Evolutionary conservation across 2,113 vertebrate genomes (phyloP).

Genomic region (Polyodon spathula): DNA sequence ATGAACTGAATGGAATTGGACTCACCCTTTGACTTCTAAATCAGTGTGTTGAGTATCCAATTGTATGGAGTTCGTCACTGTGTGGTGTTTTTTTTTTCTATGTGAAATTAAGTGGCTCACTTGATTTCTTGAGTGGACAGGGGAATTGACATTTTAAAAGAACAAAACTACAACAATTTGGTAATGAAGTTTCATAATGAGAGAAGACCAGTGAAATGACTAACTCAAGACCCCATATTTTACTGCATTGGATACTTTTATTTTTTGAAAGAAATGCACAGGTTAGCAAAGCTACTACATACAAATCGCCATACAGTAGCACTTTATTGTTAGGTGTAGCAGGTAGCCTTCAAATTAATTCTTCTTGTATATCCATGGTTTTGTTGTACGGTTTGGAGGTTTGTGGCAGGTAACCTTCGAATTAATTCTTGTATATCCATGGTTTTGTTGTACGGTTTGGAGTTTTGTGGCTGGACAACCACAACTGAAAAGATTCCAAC

Average conservation of each 20-base stretch:
- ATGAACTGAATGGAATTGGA: neutral
- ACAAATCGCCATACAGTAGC: constrained; percentile 72
- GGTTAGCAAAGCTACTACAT: constrained; percentile 78
- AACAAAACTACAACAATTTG: neutral
- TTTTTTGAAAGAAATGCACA: constrained; percentile 68
- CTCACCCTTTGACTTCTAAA: neutral
- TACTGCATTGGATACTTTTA: constrained; percentile 77
- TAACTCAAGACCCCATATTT: constrained; percentile 24
- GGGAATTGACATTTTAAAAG: neutral
- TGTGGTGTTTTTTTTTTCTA: too few relatives aligned
- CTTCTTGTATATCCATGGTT: constrained; percentile 31
- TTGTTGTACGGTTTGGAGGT: constrained; percentile 37
- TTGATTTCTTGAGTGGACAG: too few relatives aligned
- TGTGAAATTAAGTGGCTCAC: too few relatives aligned
- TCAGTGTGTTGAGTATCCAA: neutral
- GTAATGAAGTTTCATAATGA: neutral
- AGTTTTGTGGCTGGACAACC: constrained; percentile 44
- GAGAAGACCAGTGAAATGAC: neutral
- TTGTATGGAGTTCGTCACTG: too few relatives aligned
- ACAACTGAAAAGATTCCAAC: constrained; percentile 46
- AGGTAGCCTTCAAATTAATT: constrained; percentile 35
- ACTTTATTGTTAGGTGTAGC: constrained; percentile 52
- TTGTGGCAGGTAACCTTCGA: constrained; percentile 39
- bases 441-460: constrained; percentile 38
- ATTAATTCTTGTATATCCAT: constrained; percentile 32